phyloP scores from a whole-genome alignment of 2,113 vertebrate genomes.

The Neogobius melanostomus region DNA sequence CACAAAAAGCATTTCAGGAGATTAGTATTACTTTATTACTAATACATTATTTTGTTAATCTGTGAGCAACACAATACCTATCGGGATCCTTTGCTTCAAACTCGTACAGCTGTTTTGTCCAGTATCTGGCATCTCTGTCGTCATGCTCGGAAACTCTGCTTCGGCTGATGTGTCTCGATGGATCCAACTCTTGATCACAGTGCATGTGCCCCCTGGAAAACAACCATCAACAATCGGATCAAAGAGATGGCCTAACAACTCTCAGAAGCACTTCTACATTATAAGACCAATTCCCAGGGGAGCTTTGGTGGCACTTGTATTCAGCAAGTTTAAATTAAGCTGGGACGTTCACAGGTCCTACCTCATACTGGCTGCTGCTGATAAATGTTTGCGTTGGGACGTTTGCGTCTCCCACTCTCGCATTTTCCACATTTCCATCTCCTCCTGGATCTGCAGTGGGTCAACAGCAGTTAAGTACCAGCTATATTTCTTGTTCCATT shows the following conservation, averaged over 20 bases:
- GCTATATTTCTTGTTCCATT: neutral
- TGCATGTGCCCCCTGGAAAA: conserved; percentile 84
- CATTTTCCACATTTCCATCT: conserved; percentile 98
- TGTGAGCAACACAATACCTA: conserved; percentile 72
- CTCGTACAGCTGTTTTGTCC: conserved; percentile 91
- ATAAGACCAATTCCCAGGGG: conserved; percentile 17
- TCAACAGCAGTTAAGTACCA: conserved; percentile 16
- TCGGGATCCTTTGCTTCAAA: conserved; percentile 92
- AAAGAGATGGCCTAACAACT: conserved; percentile 7
- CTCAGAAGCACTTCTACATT: conserved; percentile 11
- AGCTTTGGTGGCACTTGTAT: conserved; percentile 10
- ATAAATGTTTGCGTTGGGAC: conserved; percentile 73
- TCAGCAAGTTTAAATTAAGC: conserved; percentile 23
- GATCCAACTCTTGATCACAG: conserved; percentile 86
- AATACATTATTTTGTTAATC: conserved; percentile 1
- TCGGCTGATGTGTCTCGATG: conserved; percentile 64
- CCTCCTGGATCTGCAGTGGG: conserved; percentile 89
- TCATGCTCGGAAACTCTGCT: conserved; percentile 78
- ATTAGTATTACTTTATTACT: neutral
- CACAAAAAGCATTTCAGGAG: conserved; percentile 28
- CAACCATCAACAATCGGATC: conserved; percentile 14
- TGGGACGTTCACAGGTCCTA: conserved; percentile 22
- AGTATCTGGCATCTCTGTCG: conserved; percentile 84
- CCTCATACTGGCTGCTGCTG: conserved; percentile 45
- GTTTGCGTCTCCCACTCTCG: conserved; percentile 85